Conservation (phyloP, 2,113 vertebrate species). For the Cavia porcellus region DNA sequence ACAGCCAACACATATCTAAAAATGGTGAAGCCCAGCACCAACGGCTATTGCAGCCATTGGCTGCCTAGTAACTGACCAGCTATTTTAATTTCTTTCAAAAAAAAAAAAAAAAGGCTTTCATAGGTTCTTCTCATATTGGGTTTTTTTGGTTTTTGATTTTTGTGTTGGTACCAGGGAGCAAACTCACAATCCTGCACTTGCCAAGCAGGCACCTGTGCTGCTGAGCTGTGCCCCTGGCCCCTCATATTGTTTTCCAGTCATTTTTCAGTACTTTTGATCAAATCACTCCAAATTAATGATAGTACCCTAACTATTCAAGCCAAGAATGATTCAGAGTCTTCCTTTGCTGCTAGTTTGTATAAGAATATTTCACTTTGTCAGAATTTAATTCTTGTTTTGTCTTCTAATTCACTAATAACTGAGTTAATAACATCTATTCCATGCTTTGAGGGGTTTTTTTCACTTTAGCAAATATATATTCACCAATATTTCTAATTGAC, state of each 20-base stretch:
- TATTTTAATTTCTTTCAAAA: not conserved
- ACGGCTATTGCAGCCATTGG: not conserved
- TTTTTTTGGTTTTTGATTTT: no score
- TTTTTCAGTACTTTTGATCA: not conserved
- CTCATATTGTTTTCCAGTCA: not conserved
- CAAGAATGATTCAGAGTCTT: not conserved
- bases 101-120: not conserved
- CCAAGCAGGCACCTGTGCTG: no score
- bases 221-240: no score
- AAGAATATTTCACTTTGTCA: not conserved
- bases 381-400: constrained; percentile 22
- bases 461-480: not conserved
- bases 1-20: not conserved
- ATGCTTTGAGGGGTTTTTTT: not conserved
- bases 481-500: not conserved
- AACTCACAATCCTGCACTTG: no score
- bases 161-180: no score
- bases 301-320: not conserved
- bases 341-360: not conserved
- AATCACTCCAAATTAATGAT: not conserved
- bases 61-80: not conserved
- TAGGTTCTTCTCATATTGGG: not conserved
- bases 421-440: not conserved
- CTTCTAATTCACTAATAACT: not conserved
- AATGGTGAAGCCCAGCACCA: not conserved